phyloP scores from a whole-genome alignment of 1,140 invertebrate species.

The Trichoplusia ni region DNA sequence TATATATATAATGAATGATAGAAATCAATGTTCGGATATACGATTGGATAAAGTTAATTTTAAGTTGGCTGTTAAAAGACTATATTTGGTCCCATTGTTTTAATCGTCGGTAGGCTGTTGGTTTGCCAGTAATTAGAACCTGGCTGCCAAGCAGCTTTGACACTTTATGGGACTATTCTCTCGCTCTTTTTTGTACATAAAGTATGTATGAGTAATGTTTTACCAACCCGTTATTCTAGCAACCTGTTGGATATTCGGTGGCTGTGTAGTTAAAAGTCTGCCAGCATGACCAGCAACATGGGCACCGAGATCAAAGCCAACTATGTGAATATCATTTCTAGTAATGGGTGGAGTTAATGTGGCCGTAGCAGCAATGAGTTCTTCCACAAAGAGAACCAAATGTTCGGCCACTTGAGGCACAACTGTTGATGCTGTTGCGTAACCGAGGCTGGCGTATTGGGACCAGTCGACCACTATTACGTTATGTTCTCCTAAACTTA shows the following conservation, averaged over 20 bases:
- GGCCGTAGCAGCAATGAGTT: slow-evolving; percentile 9
- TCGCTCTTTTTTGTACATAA: too few relatives aligned
- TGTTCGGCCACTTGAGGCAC: slow-evolving; percentile 49
- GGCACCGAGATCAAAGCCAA: slow-evolving; percentile 91
- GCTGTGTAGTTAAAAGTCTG: slow-evolving; percentile 64
- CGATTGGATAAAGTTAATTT: too few relatives aligned
- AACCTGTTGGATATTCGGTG: slow-evolving; percentile 43
- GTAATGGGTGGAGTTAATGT: too few relatives aligned
- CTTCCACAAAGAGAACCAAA: slow-evolving; percentile 40
- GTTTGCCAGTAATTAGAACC: too few relatives aligned
- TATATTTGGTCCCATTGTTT: too few relatives aligned
- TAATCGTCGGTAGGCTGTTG: too few relatives aligned
- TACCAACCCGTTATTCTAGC: slow-evolving; percentile 81
- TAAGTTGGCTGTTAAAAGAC: neutral
- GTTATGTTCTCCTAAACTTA: slow-evolving; percentile 34
- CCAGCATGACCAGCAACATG: slow-evolving; percentile 93
- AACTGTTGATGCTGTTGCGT: slow-evolving; percentile 37
- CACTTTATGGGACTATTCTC: too few relatives aligned
- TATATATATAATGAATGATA: too few relatives aligned
- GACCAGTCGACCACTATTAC: slow-evolving; percentile 66
- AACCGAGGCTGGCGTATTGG: slow-evolving; percentile 38
- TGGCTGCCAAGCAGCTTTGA: too few relatives aligned
- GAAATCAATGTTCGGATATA: too few relatives aligned
- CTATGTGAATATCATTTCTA: too few relatives aligned
- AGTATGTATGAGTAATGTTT: too few relatives aligned